Evolutionary conservation across 2,797 vertebrate species (phyloP).

Genomic region (Microctenopoma steveboyesi): DNA sequence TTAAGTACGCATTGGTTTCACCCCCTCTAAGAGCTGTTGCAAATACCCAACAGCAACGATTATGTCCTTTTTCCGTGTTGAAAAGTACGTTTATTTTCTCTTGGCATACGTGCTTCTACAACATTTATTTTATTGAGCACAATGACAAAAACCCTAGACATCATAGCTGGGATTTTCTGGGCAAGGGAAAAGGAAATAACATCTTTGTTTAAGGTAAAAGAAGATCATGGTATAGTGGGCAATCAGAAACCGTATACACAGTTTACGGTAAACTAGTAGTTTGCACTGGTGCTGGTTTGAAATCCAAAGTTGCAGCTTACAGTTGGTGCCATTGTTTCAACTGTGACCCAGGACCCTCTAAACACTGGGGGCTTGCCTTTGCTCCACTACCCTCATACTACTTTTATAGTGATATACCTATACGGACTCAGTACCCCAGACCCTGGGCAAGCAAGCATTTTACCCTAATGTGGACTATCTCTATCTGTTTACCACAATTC

Average conservation of each 20-base stretch:
- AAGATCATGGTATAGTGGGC: not conserved
- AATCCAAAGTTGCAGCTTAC: not conserved
- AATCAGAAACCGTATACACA: not conserved
- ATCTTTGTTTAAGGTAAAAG: conserved; percentile 22
- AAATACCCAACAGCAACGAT: conserved; percentile 25
- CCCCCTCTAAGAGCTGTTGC: conserved; percentile 4
- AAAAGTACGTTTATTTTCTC: conserved; percentile 2
- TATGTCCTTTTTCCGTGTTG: conserved; percentile 19
- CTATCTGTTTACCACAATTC: conserved; percentile 15
- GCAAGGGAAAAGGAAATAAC: conserved; percentile 3
- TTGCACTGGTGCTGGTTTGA: too few species aligned
- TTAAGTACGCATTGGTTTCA: conserved; percentile 29
- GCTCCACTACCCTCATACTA: not conserved
- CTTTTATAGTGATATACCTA: not conserved
- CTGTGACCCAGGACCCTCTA: not conserved
- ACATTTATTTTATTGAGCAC: conserved; percentile 22
- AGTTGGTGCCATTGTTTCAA: not conserved
- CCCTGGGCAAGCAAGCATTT: conserved; percentile 21
- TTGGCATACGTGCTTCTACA: conserved; percentile 15
- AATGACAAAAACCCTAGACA: conserved; percentile 6
- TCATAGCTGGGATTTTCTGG: not conserved
- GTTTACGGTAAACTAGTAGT: too few species aligned
- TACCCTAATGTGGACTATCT: conserved; percentile 43
- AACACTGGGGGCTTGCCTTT: not conserved
- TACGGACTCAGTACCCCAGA: conserved; percentile 3